phyloP scores from a whole-genome alignment of 1,140 invertebrate genomes.

The Aradophagus sp. region DNA sequence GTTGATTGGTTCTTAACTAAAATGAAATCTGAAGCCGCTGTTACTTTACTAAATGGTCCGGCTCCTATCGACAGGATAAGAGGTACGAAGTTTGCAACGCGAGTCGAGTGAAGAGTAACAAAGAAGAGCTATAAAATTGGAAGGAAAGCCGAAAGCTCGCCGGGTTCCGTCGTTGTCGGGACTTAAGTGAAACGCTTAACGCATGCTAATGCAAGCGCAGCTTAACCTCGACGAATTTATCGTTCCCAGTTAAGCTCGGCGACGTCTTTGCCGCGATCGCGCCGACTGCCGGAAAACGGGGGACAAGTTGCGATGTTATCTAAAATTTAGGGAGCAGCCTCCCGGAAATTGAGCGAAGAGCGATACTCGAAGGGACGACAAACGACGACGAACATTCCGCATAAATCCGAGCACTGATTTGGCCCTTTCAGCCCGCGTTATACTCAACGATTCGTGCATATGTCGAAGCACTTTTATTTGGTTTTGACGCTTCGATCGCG shows the following conservation, averaged over 20 bases:
- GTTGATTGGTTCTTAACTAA: slow-evolving; percentile 1
- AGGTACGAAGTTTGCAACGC: slow-evolving; percentile 25
- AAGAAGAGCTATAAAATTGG: slow-evolving; percentile 57
- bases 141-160: slow-evolving; percentile 41
- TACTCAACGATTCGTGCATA: too few species aligned
- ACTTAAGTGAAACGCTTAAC: slow-evolving; percentile 55
- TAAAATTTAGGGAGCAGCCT: slow-evolving; percentile 64
- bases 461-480: too few species aligned
- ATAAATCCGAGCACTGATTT: slow-evolving; percentile 36
- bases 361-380: slow-evolving; percentile 53
- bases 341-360: slow-evolving; percentile 66
- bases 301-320: slow-evolving; percentile 67
- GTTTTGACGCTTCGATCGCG: neutral
- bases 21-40: slow-evolving; percentile 6
- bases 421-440: too few species aligned
- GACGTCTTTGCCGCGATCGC: slow-evolving; percentile 44
- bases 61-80: slow-evolving; percentile 29
- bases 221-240: slow-evolving; percentile 56
- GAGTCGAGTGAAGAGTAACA: slow-evolving; percentile 37
- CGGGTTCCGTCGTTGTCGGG: slow-evolving; percentile 37
- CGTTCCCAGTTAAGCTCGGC: slow-evolving; percentile 49
- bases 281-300: slow-evolving; percentile 58
- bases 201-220: slow-evolving; percentile 55
- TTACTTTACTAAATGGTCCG: slow-evolving; percentile 21
- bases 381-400: slow-evolving; percentile 31